phyloP scores from a whole-genome alignment of 2,888 invertebrate genomes.

The Cheilosia vulpina region DNA sequence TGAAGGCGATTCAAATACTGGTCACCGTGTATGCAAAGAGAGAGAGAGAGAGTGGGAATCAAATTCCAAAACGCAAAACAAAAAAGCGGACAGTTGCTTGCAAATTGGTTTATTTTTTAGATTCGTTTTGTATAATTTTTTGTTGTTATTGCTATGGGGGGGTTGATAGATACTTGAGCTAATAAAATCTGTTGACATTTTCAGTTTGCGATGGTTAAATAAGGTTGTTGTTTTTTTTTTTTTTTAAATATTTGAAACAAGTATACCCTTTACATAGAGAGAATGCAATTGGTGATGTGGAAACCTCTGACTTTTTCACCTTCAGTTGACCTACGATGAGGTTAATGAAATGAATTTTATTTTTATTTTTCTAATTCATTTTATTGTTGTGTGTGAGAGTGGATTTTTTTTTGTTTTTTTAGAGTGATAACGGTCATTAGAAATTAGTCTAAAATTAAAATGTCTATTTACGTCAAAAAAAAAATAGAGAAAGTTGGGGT shows the following conservation, averaged over 20 bases:
- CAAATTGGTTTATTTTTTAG: slow-evolving; percentile 11
- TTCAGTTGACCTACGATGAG: slow-evolving; percentile 61
- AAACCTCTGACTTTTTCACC: slow-evolving; percentile 25
- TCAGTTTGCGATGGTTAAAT: not conserved
- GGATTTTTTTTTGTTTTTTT: not conserved
- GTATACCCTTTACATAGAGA: not conserved
- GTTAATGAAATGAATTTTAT: slow-evolving; percentile 43
- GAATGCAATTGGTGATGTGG: slow-evolving; percentile 4
- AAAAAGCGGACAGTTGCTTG: slow-evolving; percentile 44
- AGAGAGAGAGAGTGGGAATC: slow-evolving; percentile 4
- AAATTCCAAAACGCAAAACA: slow-evolving; percentile 64
- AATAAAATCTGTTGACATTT: slow-evolving; percentile 48
- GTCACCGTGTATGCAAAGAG: not conserved
- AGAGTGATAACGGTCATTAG: slow-evolving; percentile 23
- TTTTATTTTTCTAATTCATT: slow-evolving; percentile 1
- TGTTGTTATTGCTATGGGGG: slow-evolving; percentile 4
- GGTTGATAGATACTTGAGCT: slow-evolving; percentile 48
- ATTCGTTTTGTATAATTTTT: slow-evolving; percentile 22
- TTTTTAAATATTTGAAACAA: not conserved
- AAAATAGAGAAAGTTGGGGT: too few species aligned
- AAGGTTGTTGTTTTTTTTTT: not conserved
- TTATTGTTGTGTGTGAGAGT: not conserved
- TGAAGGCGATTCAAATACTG: not conserved
- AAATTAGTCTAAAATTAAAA: not conserved
- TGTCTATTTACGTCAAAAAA: too few species aligned